A percentile compares a stretch with the other conserved stretches of the same genome.
Conservation (phyloP, 1,140 invertebrate genomes). For the Eufriesea mexicana region DNA sequence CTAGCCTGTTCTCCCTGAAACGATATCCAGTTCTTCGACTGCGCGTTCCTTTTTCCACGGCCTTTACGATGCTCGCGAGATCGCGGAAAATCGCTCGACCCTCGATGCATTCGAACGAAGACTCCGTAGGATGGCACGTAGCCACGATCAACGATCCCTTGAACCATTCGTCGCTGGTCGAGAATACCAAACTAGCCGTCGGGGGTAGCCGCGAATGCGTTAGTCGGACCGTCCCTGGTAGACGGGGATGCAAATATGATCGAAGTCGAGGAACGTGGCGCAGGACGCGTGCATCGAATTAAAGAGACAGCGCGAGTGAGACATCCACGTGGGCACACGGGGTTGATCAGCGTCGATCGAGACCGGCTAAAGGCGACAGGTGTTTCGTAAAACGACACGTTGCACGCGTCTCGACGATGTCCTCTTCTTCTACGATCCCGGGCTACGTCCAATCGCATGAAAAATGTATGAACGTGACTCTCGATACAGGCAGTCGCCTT, state of each 20-base stretch:
- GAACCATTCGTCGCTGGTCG: conserved; percentile 1
- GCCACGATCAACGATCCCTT: not conserved
- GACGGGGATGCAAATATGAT: not conserved
- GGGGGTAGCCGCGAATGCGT: not conserved
- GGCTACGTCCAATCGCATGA: conserved; percentile 50
- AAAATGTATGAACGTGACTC: conserved; percentile 59
- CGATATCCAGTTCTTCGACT: not conserved
- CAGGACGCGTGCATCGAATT: not conserved
- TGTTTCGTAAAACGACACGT: conserved; percentile 9
- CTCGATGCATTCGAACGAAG: not conserved
- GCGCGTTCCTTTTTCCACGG: not conserved
- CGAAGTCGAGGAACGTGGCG: not conserved
- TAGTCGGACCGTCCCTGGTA: not conserved
- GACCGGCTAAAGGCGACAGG: conserved; percentile 30
- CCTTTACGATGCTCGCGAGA: not conserved
- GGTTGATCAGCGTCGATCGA: not conserved
- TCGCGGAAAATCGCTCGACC: not conserved
- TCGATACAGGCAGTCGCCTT: not conserved
- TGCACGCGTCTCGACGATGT: no score
- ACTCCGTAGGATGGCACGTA: not conserved
- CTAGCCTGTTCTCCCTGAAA: not conserved
- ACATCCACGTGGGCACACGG: no score
- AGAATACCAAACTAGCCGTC: not conserved
- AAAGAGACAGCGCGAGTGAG: not conserved
- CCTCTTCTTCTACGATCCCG: not conserved